Evolutionary conservation across 2,113 vertebrate genomes (phyloP).

Genomic region (Collichthys lucidus): DNA sequence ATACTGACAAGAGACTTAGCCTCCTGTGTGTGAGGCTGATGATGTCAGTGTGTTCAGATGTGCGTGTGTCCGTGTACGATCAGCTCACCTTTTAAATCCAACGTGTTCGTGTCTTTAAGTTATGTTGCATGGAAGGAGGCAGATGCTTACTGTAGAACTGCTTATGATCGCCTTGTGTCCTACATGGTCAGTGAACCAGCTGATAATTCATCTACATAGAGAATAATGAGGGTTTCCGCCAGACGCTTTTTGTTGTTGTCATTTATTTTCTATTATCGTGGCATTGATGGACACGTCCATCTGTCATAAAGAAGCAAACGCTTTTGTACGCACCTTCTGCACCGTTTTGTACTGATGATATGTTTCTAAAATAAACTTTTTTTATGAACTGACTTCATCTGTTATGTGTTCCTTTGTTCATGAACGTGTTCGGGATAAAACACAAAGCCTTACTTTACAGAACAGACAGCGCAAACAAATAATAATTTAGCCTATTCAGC

Average conservation of each 20-base stretch:
- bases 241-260: constrained; percentile 64
- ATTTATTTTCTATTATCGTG: constrained; percentile 27
- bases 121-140: constrained; percentile 68
- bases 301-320: constrained; percentile 38
- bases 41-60: constrained; percentile 71
- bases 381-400: constrained; percentile 44
- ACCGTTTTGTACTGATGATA: constrained; percentile 64
- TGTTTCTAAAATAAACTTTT: constrained; percentile 72
- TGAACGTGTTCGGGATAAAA: neutral
- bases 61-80: constrained; percentile 39
- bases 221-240: constrained; percentile 75
- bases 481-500: neutral
- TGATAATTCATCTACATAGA: constrained; percentile 61
- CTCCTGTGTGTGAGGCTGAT: constrained; percentile 37
- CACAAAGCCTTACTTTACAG: neutral
- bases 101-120: constrained; percentile 38
- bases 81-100: constrained; percentile 20
- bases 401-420: neutral
- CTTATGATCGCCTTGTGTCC: constrained; percentile 75
- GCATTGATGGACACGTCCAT: constrained; percentile 44
- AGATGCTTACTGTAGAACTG: constrained; percentile 50
- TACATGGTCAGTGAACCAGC: constrained; percentile 79
- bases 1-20: constrained; percentile 62
- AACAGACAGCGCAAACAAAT: neutral
- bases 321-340: constrained; percentile 50